These are phyloP conservation scores for Collichthys lucidus DNA, from an alignment of 2,113 vertebrate species.

Conservation along the genomic window DNA sequence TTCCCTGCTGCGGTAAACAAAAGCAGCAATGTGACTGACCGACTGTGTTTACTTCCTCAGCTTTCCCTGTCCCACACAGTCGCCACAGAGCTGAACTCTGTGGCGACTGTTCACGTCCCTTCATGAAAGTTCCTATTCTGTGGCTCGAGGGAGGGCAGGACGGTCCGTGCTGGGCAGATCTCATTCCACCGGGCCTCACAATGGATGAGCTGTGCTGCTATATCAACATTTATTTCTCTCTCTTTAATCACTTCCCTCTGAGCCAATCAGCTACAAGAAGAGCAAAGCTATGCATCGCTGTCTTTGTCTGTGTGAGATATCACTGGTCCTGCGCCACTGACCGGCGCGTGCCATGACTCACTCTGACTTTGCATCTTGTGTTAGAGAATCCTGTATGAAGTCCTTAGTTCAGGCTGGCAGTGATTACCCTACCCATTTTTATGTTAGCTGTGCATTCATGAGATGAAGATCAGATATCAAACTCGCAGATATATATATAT, in stretches of 20 bases:
- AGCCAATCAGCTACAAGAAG: slow-evolving; percentile 63
- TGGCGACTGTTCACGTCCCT: slow-evolving; percentile 41
- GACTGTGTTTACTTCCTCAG: slow-evolving; percentile 68
- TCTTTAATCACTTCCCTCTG: slow-evolving; percentile 52
- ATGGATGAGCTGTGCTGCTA: slow-evolving; percentile 75
- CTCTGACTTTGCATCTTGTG: slow-evolving; percentile 41
- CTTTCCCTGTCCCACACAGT: slow-evolving; percentile 46
- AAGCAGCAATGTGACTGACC: slow-evolving; percentile 63
- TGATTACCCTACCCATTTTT: slow-evolving; percentile 1
- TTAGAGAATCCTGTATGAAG: background rate
- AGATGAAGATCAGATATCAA: slow-evolving; percentile 47
- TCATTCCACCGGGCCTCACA: slow-evolving; percentile 65
- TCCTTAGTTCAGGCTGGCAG: slow-evolving; percentile 13
- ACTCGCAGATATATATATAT: slow-evolving; percentile 6
- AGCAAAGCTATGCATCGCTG: slow-evolving; percentile 16
- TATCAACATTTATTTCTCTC: slow-evolving; percentile 77
- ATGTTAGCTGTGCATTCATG: slow-evolving; percentile 28
- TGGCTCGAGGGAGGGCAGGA: slow-evolving; percentile 33
- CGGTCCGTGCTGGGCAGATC: slow-evolving; percentile 61
- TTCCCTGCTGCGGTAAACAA: slow-evolving; percentile 67
- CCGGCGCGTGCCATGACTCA: slow-evolving; percentile 45
- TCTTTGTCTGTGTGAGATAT: slow-evolving; percentile 55
- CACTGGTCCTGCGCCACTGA: slow-evolving; percentile 29
- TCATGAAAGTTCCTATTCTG: slow-evolving; percentile 81
- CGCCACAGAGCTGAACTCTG: slow-evolving; percentile 51